A percentile compares a stretch with the other conserved stretches of the same genome.
Conservation (phyloP, 1,140 invertebrate genomes). For the Thereuonema tuberculata region DNA sequence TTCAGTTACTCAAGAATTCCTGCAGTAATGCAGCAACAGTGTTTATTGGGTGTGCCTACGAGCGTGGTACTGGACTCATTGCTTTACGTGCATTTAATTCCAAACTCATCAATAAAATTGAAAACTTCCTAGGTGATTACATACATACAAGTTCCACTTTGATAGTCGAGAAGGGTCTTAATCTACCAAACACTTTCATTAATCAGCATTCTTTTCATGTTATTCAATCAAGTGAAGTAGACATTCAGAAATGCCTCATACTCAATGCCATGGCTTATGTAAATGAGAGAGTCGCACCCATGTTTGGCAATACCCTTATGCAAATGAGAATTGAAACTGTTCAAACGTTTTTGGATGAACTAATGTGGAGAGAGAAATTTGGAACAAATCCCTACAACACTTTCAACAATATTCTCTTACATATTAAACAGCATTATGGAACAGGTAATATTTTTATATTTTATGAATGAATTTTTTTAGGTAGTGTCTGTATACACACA, state of each 20-base stretch:
- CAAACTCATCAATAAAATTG: neutral
- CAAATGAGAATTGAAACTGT: conserved; percentile 66
- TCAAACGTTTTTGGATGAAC: conserved; percentile 75
- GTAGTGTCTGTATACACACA: no score
- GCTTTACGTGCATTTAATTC: neutral
- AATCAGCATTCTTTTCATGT: neutral
- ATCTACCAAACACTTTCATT: neutral
- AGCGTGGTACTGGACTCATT: neutral
- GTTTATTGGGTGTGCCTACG: conserved; percentile 4
- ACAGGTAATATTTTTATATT: conserved; percentile 11
- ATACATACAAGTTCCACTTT: neutral
- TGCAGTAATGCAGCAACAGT: neutral
- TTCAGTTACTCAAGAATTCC: neutral
- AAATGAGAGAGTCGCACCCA: conserved; percentile 1
- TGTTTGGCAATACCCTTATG: neutral
- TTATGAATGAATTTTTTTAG: no score
- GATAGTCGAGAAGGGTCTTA: neutral
- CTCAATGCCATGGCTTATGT: conserved; percentile 9
- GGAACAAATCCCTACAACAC: conserved; percentile 55
- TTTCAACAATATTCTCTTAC: conserved; percentile 62
- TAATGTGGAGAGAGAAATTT: conserved; percentile 63
- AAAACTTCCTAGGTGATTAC: neutral
- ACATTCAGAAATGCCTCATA: neutral
- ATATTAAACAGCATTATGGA: conserved; percentile 36
- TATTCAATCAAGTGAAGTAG: neutral